Conservation (phyloP, 2,888 invertebrate species). For the Muschampia staudingeri region DNA sequence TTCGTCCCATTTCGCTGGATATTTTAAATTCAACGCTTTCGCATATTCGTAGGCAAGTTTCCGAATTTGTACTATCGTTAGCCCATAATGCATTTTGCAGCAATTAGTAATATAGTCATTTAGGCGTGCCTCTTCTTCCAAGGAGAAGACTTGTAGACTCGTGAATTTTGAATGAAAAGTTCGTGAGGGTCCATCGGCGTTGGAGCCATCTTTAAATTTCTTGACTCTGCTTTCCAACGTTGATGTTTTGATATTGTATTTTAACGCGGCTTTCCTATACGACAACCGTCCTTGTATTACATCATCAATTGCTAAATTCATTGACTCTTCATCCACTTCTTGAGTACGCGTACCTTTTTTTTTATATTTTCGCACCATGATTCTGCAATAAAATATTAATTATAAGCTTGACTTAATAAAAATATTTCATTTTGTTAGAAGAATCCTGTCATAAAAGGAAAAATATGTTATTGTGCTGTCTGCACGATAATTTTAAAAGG, state of each 20-base stretch:
- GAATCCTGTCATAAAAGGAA: too few relatives aligned
- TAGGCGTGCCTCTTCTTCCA: constrained; percentile 62
- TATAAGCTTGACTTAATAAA: too few relatives aligned
- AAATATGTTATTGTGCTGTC: too few relatives aligned
- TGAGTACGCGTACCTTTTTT: constrained; percentile 51
- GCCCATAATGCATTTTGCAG: constrained; percentile 25
- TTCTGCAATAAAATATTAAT: constrained; percentile 40
- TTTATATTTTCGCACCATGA: constrained; percentile 49
- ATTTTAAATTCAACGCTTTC: constrained; percentile 33
- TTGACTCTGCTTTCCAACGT: constrained; percentile 18
- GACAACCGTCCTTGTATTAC: constrained; percentile 43
- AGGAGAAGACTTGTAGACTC: constrained; percentile 60
- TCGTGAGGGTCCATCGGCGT: not conserved
- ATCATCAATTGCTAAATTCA: constrained; percentile 45
- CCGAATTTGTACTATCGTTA: not conserved
- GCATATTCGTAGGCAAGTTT: constrained; percentile 51
- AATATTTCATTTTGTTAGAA: too few relatives aligned
- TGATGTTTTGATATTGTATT: constrained; percentile 8
- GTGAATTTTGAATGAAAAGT: constrained; percentile 62
- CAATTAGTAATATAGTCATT: constrained; percentile 61
- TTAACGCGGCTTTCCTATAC: not conserved
- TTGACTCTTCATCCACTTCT: constrained; percentile 49
- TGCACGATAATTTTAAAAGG: not conserved
- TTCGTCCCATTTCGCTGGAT: constrained; percentile 53
- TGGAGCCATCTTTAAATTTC: constrained; percentile 2